Evolutionary conservation across 1,140 invertebrate species (phyloP), one percentile per base, ranked within the genome.

Genomic region (Dinothrombium tinctorium): DNA sequence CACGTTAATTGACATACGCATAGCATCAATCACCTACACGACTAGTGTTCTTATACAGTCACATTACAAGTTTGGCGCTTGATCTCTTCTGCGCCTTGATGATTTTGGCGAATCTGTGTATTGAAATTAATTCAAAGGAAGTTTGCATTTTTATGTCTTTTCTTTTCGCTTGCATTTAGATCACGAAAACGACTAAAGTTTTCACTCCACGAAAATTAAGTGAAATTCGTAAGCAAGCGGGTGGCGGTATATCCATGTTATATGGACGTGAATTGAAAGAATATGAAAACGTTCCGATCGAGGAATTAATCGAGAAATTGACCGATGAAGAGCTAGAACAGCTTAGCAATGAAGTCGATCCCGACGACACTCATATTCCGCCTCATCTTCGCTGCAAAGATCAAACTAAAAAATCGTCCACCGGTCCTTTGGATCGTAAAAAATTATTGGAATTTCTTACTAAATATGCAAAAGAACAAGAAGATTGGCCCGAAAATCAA

Each of bases 291-390:
- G 72, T 92, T 52, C 87, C 98, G 60, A 78, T 99, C 42, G 92
- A 99, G 58, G 80, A 86, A 50, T 64, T 98, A n/a, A 63, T 99
- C 48, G 67, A 78, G 28, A 83, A 94, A 55, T 67, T 99, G 33
- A 79, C 87, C 41, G 70, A 76, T 12, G 90, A 95, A 58, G 92
- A 99, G 65, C 73, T 99, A 37, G 87, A 87, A 51, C 81, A 95
- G 59, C 67, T 98, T 44, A 87, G 87, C 50, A 87, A 84, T 64
- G 90, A 98, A 71, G 87, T 96, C 45, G 92, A 98, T 68, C 90
- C 92, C 49, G 90, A 98, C 70, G 92, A 99, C 63, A 76, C 77
- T 50, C 74, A 94, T 59, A 69, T 98, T 57, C 92, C 92, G 42
- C 86, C 94, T 29, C 76, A 76, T 42, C 83, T 95, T 67, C 71